phyloP scores from a whole-genome alignment of 2,888 invertebrate species.

The Buathra laborator region DNA sequence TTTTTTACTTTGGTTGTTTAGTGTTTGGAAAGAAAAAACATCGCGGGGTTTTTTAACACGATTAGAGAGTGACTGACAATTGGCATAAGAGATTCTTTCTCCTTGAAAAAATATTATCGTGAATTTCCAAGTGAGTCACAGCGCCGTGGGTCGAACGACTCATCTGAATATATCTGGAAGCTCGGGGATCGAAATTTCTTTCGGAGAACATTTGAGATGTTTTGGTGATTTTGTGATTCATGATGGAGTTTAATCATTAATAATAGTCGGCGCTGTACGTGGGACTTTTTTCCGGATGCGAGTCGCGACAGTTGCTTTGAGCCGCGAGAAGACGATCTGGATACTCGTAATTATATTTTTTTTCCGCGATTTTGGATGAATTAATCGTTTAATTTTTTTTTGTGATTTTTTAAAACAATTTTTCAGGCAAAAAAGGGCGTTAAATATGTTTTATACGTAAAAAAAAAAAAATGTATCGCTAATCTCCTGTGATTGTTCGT shows the following conservation, averaged over 20 bases:
- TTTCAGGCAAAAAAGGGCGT: too few species aligned
- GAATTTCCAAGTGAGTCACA: conserved; percentile 43
- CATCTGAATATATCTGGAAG: conserved; percentile 1
- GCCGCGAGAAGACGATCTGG: too few species aligned
- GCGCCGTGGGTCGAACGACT: background rate
- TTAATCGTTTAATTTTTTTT: too few species aligned
- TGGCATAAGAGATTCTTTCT: conserved; percentile 30
- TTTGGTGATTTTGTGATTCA: conserved; percentile 14
- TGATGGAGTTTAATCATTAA: background rate
- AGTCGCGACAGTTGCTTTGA: background rate
- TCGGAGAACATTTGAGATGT: background rate
- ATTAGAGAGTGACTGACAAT: conserved; percentile 51
- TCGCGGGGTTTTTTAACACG: conserved; percentile 20
- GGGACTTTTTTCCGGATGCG: background rate
- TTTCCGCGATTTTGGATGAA: too few species aligned
- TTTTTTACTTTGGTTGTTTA: background rate
- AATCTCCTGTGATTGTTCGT: too few species aligned
- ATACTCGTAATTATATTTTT: too few species aligned
- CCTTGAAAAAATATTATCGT: conserved; percentile 17
- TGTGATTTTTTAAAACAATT: too few species aligned
- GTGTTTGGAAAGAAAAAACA: background rate
- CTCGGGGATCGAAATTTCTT: conserved; percentile 4
- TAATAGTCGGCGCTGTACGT: background rate
- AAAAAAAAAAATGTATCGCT: too few species aligned
- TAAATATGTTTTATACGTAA: too few species aligned